Evolutionary conservation across 2,888 invertebrate species (phyloP).

Genomic region (Ochropacha duplaris): DNA sequence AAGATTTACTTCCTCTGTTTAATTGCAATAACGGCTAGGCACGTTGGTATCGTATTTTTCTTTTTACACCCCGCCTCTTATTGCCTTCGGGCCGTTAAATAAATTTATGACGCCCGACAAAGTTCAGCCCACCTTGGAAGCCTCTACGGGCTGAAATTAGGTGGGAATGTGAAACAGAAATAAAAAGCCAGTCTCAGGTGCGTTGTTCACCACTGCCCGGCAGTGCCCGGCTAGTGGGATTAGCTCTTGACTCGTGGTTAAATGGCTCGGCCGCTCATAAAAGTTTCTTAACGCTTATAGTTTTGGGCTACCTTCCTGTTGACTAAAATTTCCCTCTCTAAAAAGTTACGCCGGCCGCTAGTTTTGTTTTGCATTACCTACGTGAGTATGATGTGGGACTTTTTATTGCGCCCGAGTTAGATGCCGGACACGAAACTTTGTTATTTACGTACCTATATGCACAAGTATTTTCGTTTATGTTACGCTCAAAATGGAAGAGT

Average conservation of each 20-base stretch:
- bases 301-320: conserved; percentile 62
- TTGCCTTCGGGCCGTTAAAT: conserved; percentile 82
- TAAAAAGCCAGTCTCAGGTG: conserved; percentile 79
- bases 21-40: conserved; percentile 84
- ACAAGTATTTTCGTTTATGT: conserved; percentile 36
- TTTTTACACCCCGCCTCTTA: conserved; percentile 82
- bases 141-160: conserved; percentile 74
- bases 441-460: conserved; percentile 47
- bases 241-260: conserved; percentile 77
- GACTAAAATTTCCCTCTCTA: conserved; percentile 65
- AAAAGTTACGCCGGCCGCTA: conserved; percentile 57
- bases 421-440: conserved; percentile 57
- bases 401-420: conserved; percentile 48
- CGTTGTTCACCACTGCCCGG: conserved; percentile 54
- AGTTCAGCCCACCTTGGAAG: conserved; percentile 78
- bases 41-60: conserved; percentile 84
- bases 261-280: conserved; percentile 75
- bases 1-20: conserved; percentile 84
- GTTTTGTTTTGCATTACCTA: conserved; percentile 62
- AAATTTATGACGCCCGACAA: conserved; percentile 82
- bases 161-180: conserved; percentile 77
- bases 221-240: conserved; percentile 58
- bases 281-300: conserved; percentile 79
- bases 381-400: conserved; percentile 55
- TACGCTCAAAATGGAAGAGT: conserved; percentile 40